These are phyloP conservation scores for Phrynocephalus versicolor DNA, from an alignment of 2,113 vertebrate genomes.

Conservation along the genomic window DNA sequence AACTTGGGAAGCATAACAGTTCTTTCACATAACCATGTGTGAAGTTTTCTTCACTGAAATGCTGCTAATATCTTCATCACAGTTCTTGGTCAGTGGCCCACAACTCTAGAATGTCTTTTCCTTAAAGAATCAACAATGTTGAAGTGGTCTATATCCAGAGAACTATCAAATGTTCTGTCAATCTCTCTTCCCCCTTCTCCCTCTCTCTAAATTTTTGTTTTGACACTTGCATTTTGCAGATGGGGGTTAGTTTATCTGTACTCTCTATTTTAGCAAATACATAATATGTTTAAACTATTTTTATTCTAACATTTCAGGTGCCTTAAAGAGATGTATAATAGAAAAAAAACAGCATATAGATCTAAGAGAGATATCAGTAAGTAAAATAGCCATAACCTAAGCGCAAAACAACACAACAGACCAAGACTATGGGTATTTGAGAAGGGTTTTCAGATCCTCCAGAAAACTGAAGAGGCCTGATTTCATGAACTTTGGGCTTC, in stretches of 20 bases:
- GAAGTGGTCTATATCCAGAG: neutral
- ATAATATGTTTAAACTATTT: neutral
- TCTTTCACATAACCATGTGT: neutral
- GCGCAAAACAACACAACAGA: neutral
- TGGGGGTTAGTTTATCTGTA: neutral
- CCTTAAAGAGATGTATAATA: neutral
- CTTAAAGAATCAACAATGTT: neutral
- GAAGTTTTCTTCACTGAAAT: neutral
- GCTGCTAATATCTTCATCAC: neutral
- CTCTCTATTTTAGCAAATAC: neutral
- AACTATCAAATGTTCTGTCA: no score
- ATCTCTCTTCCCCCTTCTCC: no score
- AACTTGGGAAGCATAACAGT: neutral
- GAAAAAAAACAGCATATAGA: neutral
- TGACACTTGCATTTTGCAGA: neutral
- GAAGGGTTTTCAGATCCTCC: no score
- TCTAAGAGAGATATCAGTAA: neutral
- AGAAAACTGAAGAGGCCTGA: no score
- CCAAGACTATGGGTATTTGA: neutral
- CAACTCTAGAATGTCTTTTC: neutral
- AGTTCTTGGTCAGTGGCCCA: neutral
- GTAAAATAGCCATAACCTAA: neutral
- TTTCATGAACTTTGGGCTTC: no score
- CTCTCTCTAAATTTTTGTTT: neutral
- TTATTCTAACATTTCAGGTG: neutral